Percentiles rank a stretch among this genome's conserved stretches.
These are phyloP conservation scores for Zeugodacus cucurbitae DNA, from an alignment of 1,140 invertebrate genomes.

Conservation along the genomic window DNA sequence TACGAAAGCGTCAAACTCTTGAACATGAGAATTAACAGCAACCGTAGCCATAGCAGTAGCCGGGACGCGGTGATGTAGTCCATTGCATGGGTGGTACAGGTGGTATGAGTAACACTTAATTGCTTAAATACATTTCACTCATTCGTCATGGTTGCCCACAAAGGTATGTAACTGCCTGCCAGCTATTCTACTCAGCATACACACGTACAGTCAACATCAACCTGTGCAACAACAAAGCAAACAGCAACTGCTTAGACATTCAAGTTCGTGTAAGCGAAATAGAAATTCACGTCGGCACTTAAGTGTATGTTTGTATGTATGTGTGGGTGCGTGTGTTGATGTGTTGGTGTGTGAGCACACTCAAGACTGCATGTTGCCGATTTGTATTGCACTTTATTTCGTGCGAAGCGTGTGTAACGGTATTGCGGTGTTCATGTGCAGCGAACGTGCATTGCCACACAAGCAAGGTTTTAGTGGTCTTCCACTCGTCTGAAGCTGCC, in stretches of 20 bases:
- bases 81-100: neutral
- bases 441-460: neutral
- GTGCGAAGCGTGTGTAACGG: neutral
- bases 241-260: neutral
- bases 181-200: neutral
- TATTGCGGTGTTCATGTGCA: too few species aligned
- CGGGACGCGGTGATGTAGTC: too few species aligned
- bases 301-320: neutral
- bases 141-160: neutral
- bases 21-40: neutral
- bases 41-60: too few species aligned
- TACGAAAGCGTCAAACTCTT: neutral
- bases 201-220: neutral
- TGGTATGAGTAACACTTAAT: neutral
- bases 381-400: conserved; percentile 4
- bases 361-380: neutral
- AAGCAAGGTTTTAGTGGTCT: neutral
- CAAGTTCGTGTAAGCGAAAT: neutral
- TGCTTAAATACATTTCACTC: conserved; percentile 24
- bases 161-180: neutral
- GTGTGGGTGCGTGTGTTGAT: too few species aligned
- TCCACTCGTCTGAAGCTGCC: neutral
- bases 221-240: neutral
- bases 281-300: neutral
- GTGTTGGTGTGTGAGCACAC: too few species aligned